Conservation (phyloP, 2,113 vertebrate species). For the Takifugu bimaculatus region DNA sequence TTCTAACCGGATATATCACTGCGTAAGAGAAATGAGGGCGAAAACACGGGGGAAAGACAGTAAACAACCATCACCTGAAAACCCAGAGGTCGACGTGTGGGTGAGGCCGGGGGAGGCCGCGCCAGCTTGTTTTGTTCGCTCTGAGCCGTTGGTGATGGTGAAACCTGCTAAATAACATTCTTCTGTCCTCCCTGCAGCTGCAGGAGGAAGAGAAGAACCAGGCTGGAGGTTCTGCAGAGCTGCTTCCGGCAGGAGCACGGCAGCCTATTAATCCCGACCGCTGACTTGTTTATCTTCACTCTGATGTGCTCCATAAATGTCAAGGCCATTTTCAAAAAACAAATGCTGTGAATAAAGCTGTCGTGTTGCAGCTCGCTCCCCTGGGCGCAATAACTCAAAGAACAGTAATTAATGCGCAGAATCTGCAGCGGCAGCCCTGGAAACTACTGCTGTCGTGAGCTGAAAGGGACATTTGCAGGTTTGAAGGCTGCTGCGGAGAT, state of each 20-base stretch:
- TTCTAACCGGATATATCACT: conserved; percentile 15
- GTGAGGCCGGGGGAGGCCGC: conserved; percentile 12
- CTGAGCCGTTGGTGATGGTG: background rate
- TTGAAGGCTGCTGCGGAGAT: background rate
- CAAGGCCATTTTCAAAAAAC: too few relatives aligned
- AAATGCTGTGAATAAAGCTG: background rate
- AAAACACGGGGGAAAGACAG: background rate
- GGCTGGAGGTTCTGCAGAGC: too few relatives aligned
- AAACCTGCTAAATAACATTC: too few relatives aligned
- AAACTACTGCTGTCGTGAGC: background rate
- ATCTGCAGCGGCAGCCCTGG: background rate
- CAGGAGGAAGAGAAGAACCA: too few relatives aligned
- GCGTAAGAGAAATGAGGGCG: background rate
- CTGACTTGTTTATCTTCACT: too few relatives aligned
- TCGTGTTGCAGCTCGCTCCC: too few relatives aligned
- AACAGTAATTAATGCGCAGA: background rate
- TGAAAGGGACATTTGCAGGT: background rate
- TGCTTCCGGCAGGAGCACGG: too few relatives aligned
- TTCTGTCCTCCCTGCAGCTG: too few relatives aligned
- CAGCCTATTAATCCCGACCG: too few relatives aligned
- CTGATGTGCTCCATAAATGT: too few relatives aligned
- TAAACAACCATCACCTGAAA: background rate
- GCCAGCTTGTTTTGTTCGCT: conserved; percentile 19
- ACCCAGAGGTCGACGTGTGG: conserved; percentile 10
- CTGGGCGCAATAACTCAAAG: background rate